Evolutionary conservation across 2,888 invertebrate genomes (phyloP).

Genomic region (Tinea trinotella): DNA sequence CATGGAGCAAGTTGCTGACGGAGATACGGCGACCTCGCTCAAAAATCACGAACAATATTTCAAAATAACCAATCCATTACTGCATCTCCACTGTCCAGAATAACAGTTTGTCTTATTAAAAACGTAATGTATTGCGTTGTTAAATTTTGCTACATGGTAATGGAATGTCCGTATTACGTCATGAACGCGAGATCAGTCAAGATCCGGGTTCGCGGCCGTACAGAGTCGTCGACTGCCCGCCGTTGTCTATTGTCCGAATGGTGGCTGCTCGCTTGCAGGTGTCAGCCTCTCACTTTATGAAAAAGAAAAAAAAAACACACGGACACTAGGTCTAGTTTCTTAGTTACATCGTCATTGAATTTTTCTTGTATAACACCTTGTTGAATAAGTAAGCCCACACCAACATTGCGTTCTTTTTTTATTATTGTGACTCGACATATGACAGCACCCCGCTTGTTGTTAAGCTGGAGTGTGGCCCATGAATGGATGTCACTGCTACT

Average conservation of each 20-base stretch:
- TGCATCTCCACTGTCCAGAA: background rate
- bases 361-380: background rate
- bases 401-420: too few species aligned
- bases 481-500: too few species aligned
- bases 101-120: background rate
- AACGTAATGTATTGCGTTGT: background rate
- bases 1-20: background rate
- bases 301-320: background rate
- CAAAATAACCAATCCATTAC: background rate
- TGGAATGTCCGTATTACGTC: constrained; percentile 44
- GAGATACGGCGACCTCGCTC: background rate
- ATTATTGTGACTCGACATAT: too few species aligned
- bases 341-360: background rate
- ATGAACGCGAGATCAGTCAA: constrained; percentile 32
- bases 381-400: background rate
- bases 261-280: constrained; percentile 6
- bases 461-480: too few species aligned
- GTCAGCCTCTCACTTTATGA: constrained; percentile 10
- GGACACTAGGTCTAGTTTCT: constrained; percentile 1
- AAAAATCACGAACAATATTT: background rate
- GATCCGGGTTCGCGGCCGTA: constrained; percentile 69
- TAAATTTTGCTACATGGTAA: background rate
- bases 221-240: constrained; percentile 41
- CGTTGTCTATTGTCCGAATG: constrained; percentile 30
- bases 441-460: too few species aligned